Percentiles rank a stretch among this genome's conserved stretches.
Evolutionary conservation across 2,888 invertebrate genomes (phyloP).

Genomic region (Limnephilus marmoratus): DNA sequence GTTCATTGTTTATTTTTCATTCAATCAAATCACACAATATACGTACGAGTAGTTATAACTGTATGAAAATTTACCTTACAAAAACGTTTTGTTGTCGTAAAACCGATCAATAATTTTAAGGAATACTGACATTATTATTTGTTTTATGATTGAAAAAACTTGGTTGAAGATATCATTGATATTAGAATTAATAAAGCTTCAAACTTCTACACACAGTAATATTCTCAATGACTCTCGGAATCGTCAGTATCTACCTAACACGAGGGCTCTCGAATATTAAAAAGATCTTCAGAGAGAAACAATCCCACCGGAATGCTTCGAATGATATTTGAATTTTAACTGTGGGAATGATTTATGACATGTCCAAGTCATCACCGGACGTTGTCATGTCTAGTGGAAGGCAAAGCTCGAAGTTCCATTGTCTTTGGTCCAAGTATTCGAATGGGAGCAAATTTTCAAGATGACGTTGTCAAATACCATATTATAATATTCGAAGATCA

Average conservation of each 20-base stretch:
- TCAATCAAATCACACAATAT: too few relatives aligned
- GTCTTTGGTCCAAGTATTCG: slow-evolving; percentile 37
- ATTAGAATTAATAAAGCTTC: not conserved
- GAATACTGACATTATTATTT: too few relatives aligned
- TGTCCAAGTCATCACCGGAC: slow-evolving; percentile 38
- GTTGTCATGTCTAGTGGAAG: slow-evolving; percentile 20
- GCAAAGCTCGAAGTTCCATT: slow-evolving; percentile 6
- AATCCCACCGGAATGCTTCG: slow-evolving; percentile 32
- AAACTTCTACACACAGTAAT: not conserved
- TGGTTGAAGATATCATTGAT: not conserved
- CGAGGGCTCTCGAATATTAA: slow-evolving; percentile 60
- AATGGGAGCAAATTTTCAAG: slow-evolving; percentile 37
- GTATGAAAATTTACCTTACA: too few relatives aligned
- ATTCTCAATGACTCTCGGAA: slow-evolving; percentile 5
- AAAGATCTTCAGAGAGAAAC: slow-evolving; percentile 43
- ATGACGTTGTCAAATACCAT: slow-evolving; percentile 4
- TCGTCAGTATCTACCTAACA: slow-evolving; percentile 4
- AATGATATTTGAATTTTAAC: slow-evolving; percentile 42
- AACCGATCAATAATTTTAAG: too few relatives aligned
- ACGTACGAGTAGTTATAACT: too few relatives aligned
- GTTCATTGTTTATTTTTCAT: too few relatives aligned
- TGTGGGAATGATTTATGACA: slow-evolving; percentile 51
- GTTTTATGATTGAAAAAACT: too few relatives aligned
- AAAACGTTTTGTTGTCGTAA: too few relatives aligned
- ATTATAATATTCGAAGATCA: slow-evolving; percentile 11